Base-by-base conservation (phyloP, 1,140 invertebrate genomes). In the Eurosta solidaginis region DNA sequence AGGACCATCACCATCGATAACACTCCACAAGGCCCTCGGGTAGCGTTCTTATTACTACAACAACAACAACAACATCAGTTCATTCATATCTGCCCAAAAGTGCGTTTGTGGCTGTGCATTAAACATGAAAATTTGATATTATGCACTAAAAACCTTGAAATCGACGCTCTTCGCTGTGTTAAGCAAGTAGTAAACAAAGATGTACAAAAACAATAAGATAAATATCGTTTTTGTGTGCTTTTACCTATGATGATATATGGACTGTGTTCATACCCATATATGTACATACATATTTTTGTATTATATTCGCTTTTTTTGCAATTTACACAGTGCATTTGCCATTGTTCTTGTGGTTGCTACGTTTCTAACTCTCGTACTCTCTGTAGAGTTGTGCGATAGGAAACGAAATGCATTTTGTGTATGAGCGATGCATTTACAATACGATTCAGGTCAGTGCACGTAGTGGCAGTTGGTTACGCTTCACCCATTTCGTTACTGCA, bases 371-470 rank as follows among this genome's bases (percentile, higher is more conserved):
- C n/a, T n/a, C 50, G 50, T 29, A 33, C 12, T 25, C 54, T 59
- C 59, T 1, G 59, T 42, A 68, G 33, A 40, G 33, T 68, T 68
- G 36, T 68, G 59, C n/a, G 9, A 40, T 14, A 40, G 59, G 33
- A 68, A n/a, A 29, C 59, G 59, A 68, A 68, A 68, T 68, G n/a
- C 59, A 42, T 40, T 68, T 68, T 68, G 59, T 40, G 33, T 68
- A n/a, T n/a, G n/a, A n/a, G 33, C 33, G 59, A 33, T 68, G 59
- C 59, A 68, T 68, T 68, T n/a, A 68, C 59, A 59, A 68, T 68
- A 20, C 59, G 59, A 68, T 68, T 20, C 59, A 68, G 59, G 59
- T 68, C 59, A 68, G 59, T 68, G 59, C 59, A 33, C 59, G 59
- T 20, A n/a, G n/a, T n/a, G n/a, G n/a, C 59, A n/a, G 29, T 36